Percentiles rank a stretch among this genome's conserved stretches.
Conservation (phyloP, 2,888 invertebrate genomes). For the Melieria omissa region DNA sequence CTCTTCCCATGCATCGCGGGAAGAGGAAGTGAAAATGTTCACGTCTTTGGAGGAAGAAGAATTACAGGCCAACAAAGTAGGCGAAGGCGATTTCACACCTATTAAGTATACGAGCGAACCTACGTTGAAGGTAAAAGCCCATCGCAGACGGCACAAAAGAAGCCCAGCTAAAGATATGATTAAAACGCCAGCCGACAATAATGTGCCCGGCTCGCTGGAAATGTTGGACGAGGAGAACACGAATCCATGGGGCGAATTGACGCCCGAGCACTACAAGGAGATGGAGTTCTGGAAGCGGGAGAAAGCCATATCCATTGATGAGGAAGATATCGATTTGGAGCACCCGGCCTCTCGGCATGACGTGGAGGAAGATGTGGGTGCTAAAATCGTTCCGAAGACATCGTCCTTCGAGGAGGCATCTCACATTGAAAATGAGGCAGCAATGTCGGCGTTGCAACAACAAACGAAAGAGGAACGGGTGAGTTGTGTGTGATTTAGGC, state of each 20-base stretch:
- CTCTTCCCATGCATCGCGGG: constrained; percentile 73
- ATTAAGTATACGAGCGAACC: constrained; percentile 63
- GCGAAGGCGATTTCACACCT: constrained; percentile 57
- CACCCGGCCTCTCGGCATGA: constrained; percentile 49
- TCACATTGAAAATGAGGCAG: constrained; percentile 59
- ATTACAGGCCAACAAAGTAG: constrained; percentile 62
- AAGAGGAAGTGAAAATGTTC: constrained; percentile 74
- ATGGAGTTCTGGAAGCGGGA: constrained; percentile 65
- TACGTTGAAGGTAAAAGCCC: constrained; percentile 57
- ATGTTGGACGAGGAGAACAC: constrained; percentile 60
- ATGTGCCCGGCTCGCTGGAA: constrained; percentile 52
- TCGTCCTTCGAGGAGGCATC: constrained; percentile 66
- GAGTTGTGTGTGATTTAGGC: constrained; percentile 40
- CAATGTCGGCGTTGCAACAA: constrained; percentile 54
- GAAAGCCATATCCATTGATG: constrained; percentile 62
- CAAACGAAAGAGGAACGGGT: constrained; percentile 51
- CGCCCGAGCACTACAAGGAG: constrained; percentile 63
- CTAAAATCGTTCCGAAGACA: constrained; percentile 56
- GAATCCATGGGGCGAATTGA: constrained; percentile 65
- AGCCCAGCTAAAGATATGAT: constrained; percentile 61
- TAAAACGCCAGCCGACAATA: constrained; percentile 42
- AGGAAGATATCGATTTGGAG: constrained; percentile 57
- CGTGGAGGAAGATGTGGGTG: constrained; percentile 38
- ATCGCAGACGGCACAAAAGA: constrained; percentile 61
- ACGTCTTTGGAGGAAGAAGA: constrained; percentile 75